Evolutionary conservation across 2,113 vertebrate genomes (phyloP).

Genomic region (Apteryx owenii): DNA sequence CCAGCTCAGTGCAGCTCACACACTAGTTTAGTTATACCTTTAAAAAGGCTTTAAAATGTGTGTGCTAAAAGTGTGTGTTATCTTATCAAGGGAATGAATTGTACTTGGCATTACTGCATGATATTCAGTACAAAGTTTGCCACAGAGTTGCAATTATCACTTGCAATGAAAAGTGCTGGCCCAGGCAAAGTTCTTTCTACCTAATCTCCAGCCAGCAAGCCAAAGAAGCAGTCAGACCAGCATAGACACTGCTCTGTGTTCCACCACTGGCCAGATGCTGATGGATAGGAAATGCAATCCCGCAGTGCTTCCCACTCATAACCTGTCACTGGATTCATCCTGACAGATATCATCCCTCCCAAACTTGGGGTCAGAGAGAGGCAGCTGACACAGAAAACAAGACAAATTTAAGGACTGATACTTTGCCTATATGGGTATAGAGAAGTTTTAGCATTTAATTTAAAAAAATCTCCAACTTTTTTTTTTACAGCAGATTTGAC

Average conservation of each 20-base stretch:
- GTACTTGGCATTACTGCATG: background rate
- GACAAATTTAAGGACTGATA: background rate
- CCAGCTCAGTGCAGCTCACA: background rate
- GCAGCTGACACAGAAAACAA: background rate
- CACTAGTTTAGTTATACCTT: background rate
- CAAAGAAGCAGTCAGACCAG: background rate
- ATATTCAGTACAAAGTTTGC: background rate
- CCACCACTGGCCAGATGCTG: background rate
- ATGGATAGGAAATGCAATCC: background rate
- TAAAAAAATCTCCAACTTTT: background rate
- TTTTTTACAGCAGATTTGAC: background rate
- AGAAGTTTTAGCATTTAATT: background rate
- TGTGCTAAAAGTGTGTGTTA: background rate
- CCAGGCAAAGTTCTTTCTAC: background rate
- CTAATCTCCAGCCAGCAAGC: background rate
- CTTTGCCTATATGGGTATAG: background rate
- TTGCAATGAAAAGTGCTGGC: background rate
- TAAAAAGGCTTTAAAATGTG: background rate
- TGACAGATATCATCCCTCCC: background rate
- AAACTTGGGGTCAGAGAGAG: rapidly evolving
- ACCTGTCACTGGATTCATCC: background rate
- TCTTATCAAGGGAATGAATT: background rate
- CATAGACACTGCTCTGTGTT: background rate
- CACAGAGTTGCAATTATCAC: background rate
- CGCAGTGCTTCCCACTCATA: background rate